A percentile compares a stretch with the other conserved stretches of the same genome.
Evolutionary conservation across 2,113 vertebrate species (phyloP).

Genomic region (Colinus virginianus): DNA sequence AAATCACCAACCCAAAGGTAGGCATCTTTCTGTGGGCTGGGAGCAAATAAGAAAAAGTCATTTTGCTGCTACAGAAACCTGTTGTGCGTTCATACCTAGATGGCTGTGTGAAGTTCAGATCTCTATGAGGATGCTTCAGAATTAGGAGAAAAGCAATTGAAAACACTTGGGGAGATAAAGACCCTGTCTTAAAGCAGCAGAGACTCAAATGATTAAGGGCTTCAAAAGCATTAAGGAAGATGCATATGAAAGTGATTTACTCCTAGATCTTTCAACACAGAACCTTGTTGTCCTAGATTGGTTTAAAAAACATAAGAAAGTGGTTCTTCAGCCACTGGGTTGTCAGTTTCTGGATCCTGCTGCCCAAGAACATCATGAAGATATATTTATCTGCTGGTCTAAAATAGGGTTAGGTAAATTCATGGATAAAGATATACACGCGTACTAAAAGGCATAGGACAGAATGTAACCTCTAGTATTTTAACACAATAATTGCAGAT

Average conservation of each 20-base stretch:
- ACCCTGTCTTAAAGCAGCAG: background rate
- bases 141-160: background rate
- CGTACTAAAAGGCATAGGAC: background rate
- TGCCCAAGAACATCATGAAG: background rate
- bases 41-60: background rate
- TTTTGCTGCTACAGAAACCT: background rate
- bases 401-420: background rate
- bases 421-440: background rate
- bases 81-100: background rate
- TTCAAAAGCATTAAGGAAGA: background rate
- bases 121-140: background rate
- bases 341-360: background rate
- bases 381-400: background rate
- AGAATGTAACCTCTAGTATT: background rate
- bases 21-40: fast-evolving
- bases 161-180: background rate
- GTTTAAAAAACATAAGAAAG: background rate
- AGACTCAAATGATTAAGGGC: background rate
- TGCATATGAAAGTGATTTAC: background rate
- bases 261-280: background rate
- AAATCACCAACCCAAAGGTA: fast-evolving
- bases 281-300: background rate
- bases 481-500: background rate
- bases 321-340: background rate
- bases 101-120: background rate